A percentile compares a stretch with the other conserved stretches of the same genome.
Evolutionary conservation across 2,797 vertebrate genomes (phyloP).

Genomic region (Sebastes reedi): DNA sequence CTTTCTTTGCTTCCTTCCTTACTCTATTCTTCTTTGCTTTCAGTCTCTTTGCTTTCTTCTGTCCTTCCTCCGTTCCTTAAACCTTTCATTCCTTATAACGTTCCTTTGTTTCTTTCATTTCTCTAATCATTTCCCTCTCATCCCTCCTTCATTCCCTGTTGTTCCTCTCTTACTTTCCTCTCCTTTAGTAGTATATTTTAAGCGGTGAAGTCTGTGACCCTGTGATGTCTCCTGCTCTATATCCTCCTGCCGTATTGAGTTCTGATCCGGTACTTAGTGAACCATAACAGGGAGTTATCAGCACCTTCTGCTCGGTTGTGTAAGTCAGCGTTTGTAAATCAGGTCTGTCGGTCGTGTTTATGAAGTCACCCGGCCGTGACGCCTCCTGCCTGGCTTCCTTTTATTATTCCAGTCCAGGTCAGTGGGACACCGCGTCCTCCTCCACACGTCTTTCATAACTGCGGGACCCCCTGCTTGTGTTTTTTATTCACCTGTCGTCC

Average conservation of each 20-base stretch:
- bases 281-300: not conserved
- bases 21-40: not conserved
- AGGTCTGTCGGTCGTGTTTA: slow-evolving; percentile 29
- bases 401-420: slow-evolving; percentile 54
- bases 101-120: not conserved
- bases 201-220: too few relatives aligned
- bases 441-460: slow-evolving; percentile 40
- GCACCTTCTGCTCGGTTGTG: slow-evolving; percentile 27
- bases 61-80: not conserved
- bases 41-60: not conserved
- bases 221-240: not conserved
- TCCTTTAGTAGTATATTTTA: not conserved
- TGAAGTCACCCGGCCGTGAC: slow-evolving; percentile 7
- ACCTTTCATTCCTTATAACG: not conserved
- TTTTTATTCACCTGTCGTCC: slow-evolving; percentile 1
- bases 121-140: not conserved
- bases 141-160: not conserved
- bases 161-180: not conserved
- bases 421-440: slow-evolving; percentile 39
- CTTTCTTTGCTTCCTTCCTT: not conserved
- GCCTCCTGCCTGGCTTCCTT: slow-evolving; percentile 34
- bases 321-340: slow-evolving; percentile 30
- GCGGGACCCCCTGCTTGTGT: not conserved
- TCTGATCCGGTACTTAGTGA: not conserved
- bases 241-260: not conserved